Evolutionary conservation across 2,888 invertebrate species (phyloP), one percentile per base, ranked within the genome.

Genomic region (Oscheius sp.): DNA sequence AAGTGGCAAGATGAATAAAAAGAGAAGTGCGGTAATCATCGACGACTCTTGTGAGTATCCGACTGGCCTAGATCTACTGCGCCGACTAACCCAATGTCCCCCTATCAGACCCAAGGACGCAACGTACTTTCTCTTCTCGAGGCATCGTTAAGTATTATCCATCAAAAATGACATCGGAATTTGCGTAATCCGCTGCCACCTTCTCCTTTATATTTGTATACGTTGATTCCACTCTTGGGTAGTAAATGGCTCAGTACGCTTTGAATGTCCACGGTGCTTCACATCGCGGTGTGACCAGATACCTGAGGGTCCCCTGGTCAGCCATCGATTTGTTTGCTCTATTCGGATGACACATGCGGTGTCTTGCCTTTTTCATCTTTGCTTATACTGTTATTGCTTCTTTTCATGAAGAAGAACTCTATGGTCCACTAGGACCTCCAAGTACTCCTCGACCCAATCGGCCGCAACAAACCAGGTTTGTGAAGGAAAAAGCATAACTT

Each of bases 71-170:
- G 68, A 68, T 68, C 68, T 55, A 55, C 53, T 37, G 42, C 68
- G 68, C 55, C 68, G 68, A 68, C 68, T 68, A 55, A 55, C 68
- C 68, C 68, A n/a, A 68, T 55, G 68, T 55, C 57, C 55, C 65
- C 65, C 65, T 65, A 65, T 50, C 65, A 65, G 65, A 65, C 55
- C 68, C 68, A 68, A 68, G 68, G 68, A 68, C 68, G 68, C 55
- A 42, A 35, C 68, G 68, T 68, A 68, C 68, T 68, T 68, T 68
- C 68, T 68, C 68, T 68, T 42, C 35, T 55, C 65, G 65, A 65
- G 48, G 48, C 21, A 5, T 32, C n/a, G 32, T 29, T 37, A 21
- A 63, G 55, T 68, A 68, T 55, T 68, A 53, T 68, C 55, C 42
- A 48, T 47, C 47, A 63, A 63, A 62, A 63, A 58, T 29, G 58